Evolutionary conservation across 2,113 vertebrate species (phyloP).

Genomic region (Eulacestoma nigropectus): DNA sequence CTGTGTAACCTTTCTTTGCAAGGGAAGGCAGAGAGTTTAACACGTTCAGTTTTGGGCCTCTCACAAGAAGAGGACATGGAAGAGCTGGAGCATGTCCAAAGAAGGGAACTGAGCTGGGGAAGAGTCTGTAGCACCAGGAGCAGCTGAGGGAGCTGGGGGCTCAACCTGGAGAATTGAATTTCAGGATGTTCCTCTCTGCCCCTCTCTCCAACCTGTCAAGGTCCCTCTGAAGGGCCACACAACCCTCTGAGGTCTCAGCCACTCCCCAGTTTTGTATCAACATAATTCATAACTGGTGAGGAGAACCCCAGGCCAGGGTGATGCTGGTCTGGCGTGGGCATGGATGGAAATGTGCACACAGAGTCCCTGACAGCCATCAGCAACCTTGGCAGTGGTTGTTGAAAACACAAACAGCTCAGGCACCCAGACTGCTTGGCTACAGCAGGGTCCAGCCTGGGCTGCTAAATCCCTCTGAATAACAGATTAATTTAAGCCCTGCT

Average conservation of each 20-base stretch:
- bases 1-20: neutral
- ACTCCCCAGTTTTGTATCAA: neutral
- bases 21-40: neutral
- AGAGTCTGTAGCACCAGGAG: neutral
- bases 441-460: neutral
- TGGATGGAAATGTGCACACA: neutral
- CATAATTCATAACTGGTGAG: neutral
- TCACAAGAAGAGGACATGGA: neutral
- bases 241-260: neutral
- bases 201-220: accelerated
- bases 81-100: neutral
- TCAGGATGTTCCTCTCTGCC: neutral
- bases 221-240: neutral
- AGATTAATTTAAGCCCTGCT: neutral
- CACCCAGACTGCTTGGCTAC: neutral
- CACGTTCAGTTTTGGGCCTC: neutral
- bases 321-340: neutral
- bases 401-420: neutral
- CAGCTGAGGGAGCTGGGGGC: neutral
- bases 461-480: neutral
- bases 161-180: neutral
- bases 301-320: neutral
- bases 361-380: neutral
- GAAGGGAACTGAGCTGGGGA: neutral
- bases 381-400: accelerated